A percentile compares a stretch with the other conserved stretches of the same genome.
phyloP scores from a whole-genome alignment of 2,888 invertebrate species.

The Epinotia bilunana region DNA sequence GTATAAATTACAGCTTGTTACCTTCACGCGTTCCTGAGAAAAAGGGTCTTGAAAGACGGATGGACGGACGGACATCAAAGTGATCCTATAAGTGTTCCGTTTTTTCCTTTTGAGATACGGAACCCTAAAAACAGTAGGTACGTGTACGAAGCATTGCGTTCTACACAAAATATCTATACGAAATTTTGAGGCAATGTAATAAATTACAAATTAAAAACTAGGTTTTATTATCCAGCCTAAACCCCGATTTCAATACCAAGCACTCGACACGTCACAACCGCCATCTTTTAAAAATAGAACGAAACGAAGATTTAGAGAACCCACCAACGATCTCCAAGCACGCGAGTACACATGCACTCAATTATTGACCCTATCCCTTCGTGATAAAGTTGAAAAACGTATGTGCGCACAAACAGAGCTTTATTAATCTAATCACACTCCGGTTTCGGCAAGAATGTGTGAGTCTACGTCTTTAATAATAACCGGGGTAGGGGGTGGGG shows the following conservation, averaged over 20 bases:
- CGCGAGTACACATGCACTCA: conserved; percentile 18
- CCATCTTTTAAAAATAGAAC: conserved; percentile 39
- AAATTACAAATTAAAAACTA: too few species aligned
- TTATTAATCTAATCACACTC: conserved; percentile 84
- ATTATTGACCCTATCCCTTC: background rate
- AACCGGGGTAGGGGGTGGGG: conserved; percentile 71
- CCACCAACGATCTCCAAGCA: conserved; percentile 17
- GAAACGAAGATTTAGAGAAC: conserved; percentile 36
- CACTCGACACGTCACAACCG: background rate
- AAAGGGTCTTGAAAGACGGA: too few species aligned
- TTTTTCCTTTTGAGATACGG: too few species aligned
- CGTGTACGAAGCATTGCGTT: too few species aligned
- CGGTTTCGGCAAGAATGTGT: conserved; percentile 79
- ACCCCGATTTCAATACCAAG: background rate
- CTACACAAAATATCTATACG: too few species aligned
- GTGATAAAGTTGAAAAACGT: conserved; percentile 16
- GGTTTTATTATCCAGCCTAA: too few species aligned
- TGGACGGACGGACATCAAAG: too few species aligned
- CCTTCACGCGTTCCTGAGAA: too few species aligned
- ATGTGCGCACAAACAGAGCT: conserved; percentile 59
- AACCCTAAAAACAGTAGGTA: too few species aligned
- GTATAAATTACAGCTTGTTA: too few species aligned
- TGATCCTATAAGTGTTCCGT: too few species aligned
- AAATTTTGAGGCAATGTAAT: too few species aligned
- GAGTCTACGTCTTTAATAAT: conserved; percentile 84